Base-by-base conservation (phyloP, 2,113 vertebrate species). In the Cariama cristata region DNA sequence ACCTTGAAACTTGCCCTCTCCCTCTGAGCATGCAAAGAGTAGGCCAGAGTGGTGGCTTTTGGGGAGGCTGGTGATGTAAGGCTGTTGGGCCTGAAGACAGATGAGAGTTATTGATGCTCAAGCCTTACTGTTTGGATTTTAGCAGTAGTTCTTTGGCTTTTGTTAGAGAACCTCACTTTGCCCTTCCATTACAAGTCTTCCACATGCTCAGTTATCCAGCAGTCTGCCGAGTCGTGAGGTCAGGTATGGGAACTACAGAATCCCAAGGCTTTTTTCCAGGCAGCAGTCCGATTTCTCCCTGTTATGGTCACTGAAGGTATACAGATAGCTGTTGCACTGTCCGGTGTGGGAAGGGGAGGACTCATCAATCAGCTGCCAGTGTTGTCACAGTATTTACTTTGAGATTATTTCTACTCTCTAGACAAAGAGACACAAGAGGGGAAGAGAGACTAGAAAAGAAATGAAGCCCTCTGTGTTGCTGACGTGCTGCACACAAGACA, bases 181-280 rank as follows among this genome's bases (percentile, higher is more conserved):
- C n/a, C n/a, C 40, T 76, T 30, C 33, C 23, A 0, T 21, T 30
- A 20, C 30, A 44, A 45, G 40, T 10, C 45, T 67, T 62, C 44
- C 2, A 1, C 8, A 7, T 0, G 2, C 40, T 62, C 35, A 10
- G 55, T 28, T 52, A 21, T 8, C 55, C 69, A 67, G 53, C 62
- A 38, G 47, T 7, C 18, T 38, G 24, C 33, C 2, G 3, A 16
- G 38, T 9, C 0, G 4, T 0, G 4, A 47, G 33, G 22, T 15
- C 47, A 7, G n/a, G 20, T n/a, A 1, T 12, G n/a, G 79, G 63
- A 52, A 30, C n/a, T 42, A 16, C 30, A 28, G 17, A 49, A 59
- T 52, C 28, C 30, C 53, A 53, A 4, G 8, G 62, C 40, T 62
- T 68, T 60, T 42, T 50, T 35, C 23, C 9, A 64, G 35, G 50